Evolutionary conservation across 2,797 vertebrate species (phyloP), one percentile per base, ranked within the genome.

Genomic region (Falco cherrug): DNA sequence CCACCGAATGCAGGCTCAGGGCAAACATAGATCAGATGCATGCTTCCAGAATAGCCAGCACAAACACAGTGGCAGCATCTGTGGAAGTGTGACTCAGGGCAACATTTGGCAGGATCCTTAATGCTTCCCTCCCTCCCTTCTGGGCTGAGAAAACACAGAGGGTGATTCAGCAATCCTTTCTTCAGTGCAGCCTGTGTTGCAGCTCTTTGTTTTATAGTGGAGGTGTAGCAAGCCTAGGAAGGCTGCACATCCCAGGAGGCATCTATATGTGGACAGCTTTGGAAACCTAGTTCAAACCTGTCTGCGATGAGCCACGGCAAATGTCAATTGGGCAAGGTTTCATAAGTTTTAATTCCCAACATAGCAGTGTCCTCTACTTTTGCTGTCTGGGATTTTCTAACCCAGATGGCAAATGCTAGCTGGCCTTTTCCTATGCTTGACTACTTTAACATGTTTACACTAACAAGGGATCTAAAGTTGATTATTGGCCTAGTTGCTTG

Each of bases 211-310:
- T 68, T 84, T 70, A 12, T 0, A 39, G 31, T 4, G n/a, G 47
- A 48, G 20, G 20, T 71, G 21, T 29, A 60, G 41, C 82, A 68
- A 60, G 33, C 41, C 82, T 64, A 7, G 53, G 47, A 79, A 78
- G 33, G 28, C 1, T 0, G 7, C 2, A 0, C 13, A 75, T 50
- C 45, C 69, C 60, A 64, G 39, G 51, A 84, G 68, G 2, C 5
- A 16, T 43, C 59, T 45, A 8, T 33, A 5, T 4, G 10, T 41
- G 43, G 29, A 43, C 54, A 59, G 26, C 13, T 68, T 73, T 37
- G 0, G 21, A 75, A 88, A 57, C 37, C 41, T 20, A 11, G 39
- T 18, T 48, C 61, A 73, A 69, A 78, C 24, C 37, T 81, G n/a
- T 22, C 19, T 84, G 53, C 1, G 0, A 10, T 9, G 16, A 24